Conservation (phyloP, 2,113 vertebrate species). For the Blennius ocellaris region DNA sequence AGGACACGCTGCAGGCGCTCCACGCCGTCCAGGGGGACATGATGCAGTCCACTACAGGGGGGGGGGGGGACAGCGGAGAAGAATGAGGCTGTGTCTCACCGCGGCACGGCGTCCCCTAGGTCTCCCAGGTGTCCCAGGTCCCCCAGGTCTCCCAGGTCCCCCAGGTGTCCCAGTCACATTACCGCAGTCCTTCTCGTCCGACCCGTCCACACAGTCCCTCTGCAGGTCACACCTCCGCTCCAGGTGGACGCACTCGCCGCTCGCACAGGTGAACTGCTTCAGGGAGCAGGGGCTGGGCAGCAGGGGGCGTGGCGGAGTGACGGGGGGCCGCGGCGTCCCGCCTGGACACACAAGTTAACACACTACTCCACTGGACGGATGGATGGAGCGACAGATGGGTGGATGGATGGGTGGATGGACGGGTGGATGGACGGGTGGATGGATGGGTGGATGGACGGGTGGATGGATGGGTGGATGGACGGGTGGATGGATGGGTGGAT, state of each 20-base stretch:
- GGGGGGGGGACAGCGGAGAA: neutral
- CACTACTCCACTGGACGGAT: no score
- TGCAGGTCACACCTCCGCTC: conserved; percentile 85
- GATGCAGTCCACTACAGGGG: conserved; percentile 85
- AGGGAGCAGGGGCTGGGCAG: conserved; percentile 81
- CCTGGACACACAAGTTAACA: no score
- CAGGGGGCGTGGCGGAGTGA: conserved; percentile 43
- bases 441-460: no score
- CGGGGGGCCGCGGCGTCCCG: conserved; percentile 40
- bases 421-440: no score
- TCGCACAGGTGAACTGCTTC: conserved; percentile 86
- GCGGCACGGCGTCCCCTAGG: neutral
- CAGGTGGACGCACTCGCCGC: conserved; percentile 86
- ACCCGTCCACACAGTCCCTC: conserved; percentile 86
- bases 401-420: neutral
- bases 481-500: no score
- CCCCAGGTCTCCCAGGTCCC: neutral
- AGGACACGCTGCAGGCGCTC: conserved; percentile 90
- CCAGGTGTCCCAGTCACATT: conserved; percentile 20
- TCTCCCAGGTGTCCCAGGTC: no score
- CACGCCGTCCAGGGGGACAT: conserved; percentile 86
- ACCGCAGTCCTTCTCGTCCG: conserved; percentile 88
- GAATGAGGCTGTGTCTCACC: neutral
- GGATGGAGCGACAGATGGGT: neutral
- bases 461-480: no score